Evolutionary conservation across 2,797 vertebrate species (phyloP), one percentile per base, ranked within the genome.

Genomic region (Dendrocincla fuliginosa): DNA sequence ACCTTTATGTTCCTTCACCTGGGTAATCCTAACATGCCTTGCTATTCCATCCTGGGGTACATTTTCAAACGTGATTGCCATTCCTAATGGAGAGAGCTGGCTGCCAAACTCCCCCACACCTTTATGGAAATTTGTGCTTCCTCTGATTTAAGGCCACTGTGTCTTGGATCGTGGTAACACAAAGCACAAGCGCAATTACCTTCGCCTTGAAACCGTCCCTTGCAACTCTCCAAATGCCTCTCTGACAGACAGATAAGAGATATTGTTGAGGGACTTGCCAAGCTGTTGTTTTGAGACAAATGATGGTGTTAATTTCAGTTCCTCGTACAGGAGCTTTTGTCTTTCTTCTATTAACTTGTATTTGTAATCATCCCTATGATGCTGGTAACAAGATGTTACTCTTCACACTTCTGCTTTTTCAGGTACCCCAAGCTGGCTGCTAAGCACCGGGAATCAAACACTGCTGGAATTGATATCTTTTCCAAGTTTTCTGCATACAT

Each of bases 401-500:
- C 60, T 89, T 28, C 18, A 32, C 9, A 5, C 32, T 76, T 23
- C 50, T 92, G 9, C 76, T 65, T 74, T 32, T 93, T 53, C 97
- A 99, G 99, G 97, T 99, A 99, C 95, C 99, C 99, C 56, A 99
- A 97, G 96, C 98, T 99, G 77, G 98, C 98, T 59, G 98, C 98
- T 5, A 99, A 98, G 96, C 99, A 99, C 93, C 98, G 98, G 6
- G 98, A 99, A 67, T 99, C 99, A 63, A 99, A 99, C 97, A 97
- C 98, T 7, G 99, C 99, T 11, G 99, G 99, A 92, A 99, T 99
- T 0, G 99, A 99, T 94, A 99, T 99, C 20, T 99, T 99, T 78
- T 98, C 99, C 95, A 99, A 98, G 97, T 99, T 99, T 97, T 99
- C 99, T 1, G 99, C 99, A 5, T 99, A 98, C 74, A 98, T 99